Base-by-base conservation (phyloP, 1,140 invertebrate species). In the Trachelipus rathkii region DNA sequence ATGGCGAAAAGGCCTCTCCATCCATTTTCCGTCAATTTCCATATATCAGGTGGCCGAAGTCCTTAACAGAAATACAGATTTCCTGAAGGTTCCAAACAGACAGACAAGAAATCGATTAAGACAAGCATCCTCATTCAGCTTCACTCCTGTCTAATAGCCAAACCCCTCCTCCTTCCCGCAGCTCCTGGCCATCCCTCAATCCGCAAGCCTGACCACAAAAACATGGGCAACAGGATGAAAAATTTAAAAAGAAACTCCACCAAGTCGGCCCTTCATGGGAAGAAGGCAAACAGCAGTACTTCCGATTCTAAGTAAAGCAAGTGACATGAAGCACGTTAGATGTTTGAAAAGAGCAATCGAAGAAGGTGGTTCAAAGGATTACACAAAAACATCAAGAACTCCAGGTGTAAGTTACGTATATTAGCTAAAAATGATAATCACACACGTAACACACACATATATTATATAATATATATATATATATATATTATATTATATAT, bases 1-100 rank as follows among this genome's bases (percentile, higher is more conserved):
- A 13, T 80, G 79, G 79, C 79, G 76, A 15, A 73, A 77, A 33
- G 79, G n/a, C 79, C 79, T 23, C 79, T 80, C 0, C 79, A 76
- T 0, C 76, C 72, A 68, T 78, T 80, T 44, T 77, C 79, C n/a
- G n/a, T n/a, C n/a, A n/a, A n/a, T n/a, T 5, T 74, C 76, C 13
- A 44, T 80, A 15, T 71, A 73, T 6, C 7, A 71, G n/a, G 24
- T 11, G 10, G 66, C 44, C 21, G 21, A 50, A 74, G n/a, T 11
- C 6, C 19, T 24, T 23, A 8, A 44, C 23, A 10, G 73, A 74
- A 11, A n/a, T 15, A n/a, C 19, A 66, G 21, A 10, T 33, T 9
- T 6, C 21, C 7, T 50, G 46, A 50, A 50, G 46, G 46, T 4
- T 21, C 21, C 2, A 71, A 3, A 10, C 33, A 19, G 44, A 33